A percentile compares a stretch with the other conserved stretches of the same genome.
Conservation (phyloP, 2,797 vertebrate species). For the Tauraco hartlaubi region DNA sequence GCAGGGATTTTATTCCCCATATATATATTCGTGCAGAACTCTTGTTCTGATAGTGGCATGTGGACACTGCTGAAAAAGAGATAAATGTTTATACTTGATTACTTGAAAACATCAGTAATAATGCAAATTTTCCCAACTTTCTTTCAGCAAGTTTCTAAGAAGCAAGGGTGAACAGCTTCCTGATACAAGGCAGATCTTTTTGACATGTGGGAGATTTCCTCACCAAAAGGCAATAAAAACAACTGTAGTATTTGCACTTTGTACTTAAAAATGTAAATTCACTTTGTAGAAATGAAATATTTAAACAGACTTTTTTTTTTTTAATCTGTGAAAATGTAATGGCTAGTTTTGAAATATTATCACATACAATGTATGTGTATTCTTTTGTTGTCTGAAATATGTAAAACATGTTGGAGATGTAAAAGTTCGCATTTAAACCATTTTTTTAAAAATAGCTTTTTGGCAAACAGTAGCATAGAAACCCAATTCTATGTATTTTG, state of each 20-base stretch:
- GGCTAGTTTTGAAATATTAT: constrained; percentile 87
- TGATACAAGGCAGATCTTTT: constrained; percentile 57
- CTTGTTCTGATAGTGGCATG: background rate
- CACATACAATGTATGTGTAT: constrained; percentile 97
- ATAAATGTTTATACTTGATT: background rate
- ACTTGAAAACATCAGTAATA: background rate
- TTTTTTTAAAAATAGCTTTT: constrained; percentile 33
- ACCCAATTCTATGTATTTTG: constrained; percentile 4
- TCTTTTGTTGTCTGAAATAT: constrained; percentile 85
- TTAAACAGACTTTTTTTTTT: constrained; percentile 89
- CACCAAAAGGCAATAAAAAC: constrained; percentile 86
- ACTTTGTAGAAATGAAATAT: constrained; percentile 97
- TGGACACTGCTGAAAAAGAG: background rate
- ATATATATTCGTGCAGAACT: background rate
- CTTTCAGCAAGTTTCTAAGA: constrained; percentile 89
- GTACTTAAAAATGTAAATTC: constrained; percentile 99
- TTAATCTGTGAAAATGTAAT: constrained; percentile 92
- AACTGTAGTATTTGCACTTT: constrained; percentile 99
- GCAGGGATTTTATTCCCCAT: background rate
- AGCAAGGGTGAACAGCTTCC: constrained; percentile 87
- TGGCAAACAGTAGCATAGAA: constrained; percentile 25
- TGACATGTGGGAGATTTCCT: constrained; percentile 80
- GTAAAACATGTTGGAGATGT: constrained; percentile 84
- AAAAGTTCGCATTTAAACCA: constrained; percentile 83
- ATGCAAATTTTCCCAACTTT: background rate